phyloP scores from a whole-genome alignment of 2,113 vertebrate genomes.

The Rhineura floridana region DNA sequence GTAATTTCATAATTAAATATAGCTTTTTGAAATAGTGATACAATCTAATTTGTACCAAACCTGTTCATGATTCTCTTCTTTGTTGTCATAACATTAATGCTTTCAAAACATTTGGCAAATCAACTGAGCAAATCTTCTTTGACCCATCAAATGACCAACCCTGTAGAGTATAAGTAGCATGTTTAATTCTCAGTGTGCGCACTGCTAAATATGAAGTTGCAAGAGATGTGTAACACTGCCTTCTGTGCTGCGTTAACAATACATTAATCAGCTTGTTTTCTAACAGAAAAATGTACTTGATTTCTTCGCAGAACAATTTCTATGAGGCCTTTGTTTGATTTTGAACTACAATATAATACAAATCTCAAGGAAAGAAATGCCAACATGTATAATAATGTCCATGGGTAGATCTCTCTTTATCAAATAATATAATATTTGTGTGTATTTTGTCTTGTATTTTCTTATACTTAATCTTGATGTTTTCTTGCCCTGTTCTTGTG shows the following conservation, averaged over 20 bases:
- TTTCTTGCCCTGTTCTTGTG: background rate
- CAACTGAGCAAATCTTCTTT: background rate
- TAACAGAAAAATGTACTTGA: background rate
- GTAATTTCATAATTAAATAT: too few species aligned
- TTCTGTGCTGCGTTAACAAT: background rate
- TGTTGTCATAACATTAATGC: background rate
- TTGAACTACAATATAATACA: background rate
- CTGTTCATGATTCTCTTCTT: background rate
- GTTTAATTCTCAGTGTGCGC: background rate
- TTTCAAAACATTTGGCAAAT: background rate
- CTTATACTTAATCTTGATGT: background rate
- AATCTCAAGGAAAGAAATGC: background rate
- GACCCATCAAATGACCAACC: background rate
- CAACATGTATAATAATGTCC: background rate
- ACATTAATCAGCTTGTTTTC: background rate
- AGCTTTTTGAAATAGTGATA: background rate
- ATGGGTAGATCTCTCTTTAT: background rate
- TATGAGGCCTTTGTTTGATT: constrained; percentile 9
- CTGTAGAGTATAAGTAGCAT: background rate
- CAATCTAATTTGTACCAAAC: background rate
- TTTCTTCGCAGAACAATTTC: background rate
- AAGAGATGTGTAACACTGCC: background rate
- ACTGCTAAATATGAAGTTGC: background rate
- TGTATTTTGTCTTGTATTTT: background rate
- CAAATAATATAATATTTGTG: background rate